Evolutionary conservation across 2,888 invertebrate species (phyloP), one percentile per base, ranked within the genome.

Genomic region (Incurvaria masculella): DNA sequence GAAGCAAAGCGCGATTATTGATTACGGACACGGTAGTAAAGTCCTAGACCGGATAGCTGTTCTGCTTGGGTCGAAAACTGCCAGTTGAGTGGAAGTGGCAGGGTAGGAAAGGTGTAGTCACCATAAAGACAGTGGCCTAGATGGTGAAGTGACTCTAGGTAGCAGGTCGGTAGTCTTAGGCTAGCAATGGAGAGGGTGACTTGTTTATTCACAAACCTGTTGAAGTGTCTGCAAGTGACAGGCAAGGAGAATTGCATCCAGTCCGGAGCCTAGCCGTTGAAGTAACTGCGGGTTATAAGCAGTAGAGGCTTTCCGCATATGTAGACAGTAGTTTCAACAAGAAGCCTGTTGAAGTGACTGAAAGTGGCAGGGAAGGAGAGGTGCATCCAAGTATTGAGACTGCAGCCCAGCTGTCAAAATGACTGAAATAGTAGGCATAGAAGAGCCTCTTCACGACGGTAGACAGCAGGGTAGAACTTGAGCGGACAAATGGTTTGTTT

Each of bases 261-360:
- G 82, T 57, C 87, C 56, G 88, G 84, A 52, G 88, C 88, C 75
- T 91, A 91, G 60, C 88, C 88, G 74, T 91, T 89, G 80, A 84
- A 90, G 78, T 91, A 91, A 72, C 91, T 91, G 91, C 91, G 91
- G 73, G 90, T 83, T 79, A n/a, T n/a, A n/a, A n/a, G n/a, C n/a
- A n/a, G n/a, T n/a, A n/a, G n/a, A n/a, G n/a, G n/a, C n/a, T n/a
- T n/a, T n/a, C n/a, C n/a, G n/a, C n/a, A n/a, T n/a, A n/a, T n/a
- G n/a, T 23, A 10, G 23, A 10, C 10, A 23, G 51, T 46, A 39
- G 61, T 91, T 68, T 91, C 91, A 63, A 86, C 82, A 56, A 89
- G 84, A 65, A 92, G 80, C 45, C 91, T 91, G 78, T 93, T 92
- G 69, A 90, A 90, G 69, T 92, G 85, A 79, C 90, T 91, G 81